Evolutionary conservation across 92 coral and sea anemone species (phyloP).

Genomic region (Chrysogorgia sp.): DNA sequence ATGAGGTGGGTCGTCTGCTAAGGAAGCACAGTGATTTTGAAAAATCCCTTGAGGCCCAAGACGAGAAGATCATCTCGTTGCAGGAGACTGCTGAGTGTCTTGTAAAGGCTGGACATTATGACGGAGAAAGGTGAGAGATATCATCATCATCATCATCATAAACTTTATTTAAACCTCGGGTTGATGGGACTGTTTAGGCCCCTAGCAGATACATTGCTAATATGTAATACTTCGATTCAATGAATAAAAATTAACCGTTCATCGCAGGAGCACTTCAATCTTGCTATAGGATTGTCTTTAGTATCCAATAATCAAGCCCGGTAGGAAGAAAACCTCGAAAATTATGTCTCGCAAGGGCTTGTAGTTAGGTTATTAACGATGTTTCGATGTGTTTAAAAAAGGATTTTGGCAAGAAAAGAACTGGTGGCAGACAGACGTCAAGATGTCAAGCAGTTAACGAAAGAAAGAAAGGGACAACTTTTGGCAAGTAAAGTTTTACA

Average conservation of each 20-base stretch:
- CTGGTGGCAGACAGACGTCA: conserved; percentile 77
- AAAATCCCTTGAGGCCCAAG: conserved; percentile 89
- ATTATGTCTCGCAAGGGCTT: too few species aligned
- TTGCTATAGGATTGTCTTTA: too few species aligned
- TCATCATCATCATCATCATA: too few species aligned
- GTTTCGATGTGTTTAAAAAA: conserved; percentile 6
- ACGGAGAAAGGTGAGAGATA: conserved; percentile 66
- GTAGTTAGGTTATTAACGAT: not conserved
- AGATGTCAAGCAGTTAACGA: conserved; percentile 73
- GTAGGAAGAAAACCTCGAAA: too few species aligned
- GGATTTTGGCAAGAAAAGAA: conserved; percentile 79
- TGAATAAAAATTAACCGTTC: too few species aligned
- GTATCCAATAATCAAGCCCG: not conserved
- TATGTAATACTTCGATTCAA: too few species aligned
- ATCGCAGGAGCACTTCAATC: too few species aligned
- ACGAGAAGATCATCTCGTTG: conserved; percentile 70
- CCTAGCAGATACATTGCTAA: too few species aligned
- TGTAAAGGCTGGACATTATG: conserved; percentile 70
- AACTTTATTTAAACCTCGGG: too few species aligned
- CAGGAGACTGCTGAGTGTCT: conserved; percentile 75
- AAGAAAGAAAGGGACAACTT: conserved; percentile 61
- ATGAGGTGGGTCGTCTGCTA: conserved; percentile 81
- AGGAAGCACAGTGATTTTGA: conserved; percentile 89
- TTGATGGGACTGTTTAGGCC: too few species aligned
- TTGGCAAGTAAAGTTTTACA: conserved; percentile 75